These are phyloP conservation scores for Ctenomys sociabilis DNA, from an alignment of 2,113 vertebrate species.

Conservation along the genomic window DNA sequence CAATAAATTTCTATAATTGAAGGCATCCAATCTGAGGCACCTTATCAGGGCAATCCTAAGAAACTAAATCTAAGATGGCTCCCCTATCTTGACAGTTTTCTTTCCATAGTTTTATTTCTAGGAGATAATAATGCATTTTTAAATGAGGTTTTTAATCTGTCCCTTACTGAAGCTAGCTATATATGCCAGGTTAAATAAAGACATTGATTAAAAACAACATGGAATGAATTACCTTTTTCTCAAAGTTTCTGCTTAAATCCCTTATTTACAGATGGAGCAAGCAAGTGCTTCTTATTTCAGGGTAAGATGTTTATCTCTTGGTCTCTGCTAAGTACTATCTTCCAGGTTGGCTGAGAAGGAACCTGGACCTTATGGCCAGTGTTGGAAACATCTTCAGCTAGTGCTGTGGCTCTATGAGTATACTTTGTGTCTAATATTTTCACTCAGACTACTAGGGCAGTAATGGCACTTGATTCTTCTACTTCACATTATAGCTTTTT, in stretches of 20 bases:
- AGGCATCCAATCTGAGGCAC: background rate
- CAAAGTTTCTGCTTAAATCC: slow-evolving; percentile 14
- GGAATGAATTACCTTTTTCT: background rate
- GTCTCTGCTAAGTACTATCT: background rate
- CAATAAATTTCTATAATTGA: background rate
- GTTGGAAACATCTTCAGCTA: background rate
- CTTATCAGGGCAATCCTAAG: background rate
- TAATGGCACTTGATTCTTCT: background rate
- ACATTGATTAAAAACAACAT: background rate
- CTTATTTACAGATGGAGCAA: background rate
- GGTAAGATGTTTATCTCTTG: background rate
- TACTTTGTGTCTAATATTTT: background rate
- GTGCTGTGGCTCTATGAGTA: rapidly evolving
- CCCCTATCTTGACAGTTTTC: background rate
- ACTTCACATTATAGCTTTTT: background rate
- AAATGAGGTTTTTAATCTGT: background rate
- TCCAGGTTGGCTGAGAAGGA: background rate
- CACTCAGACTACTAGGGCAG: background rate
- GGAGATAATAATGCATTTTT: slow-evolving; percentile 28
- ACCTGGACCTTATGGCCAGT: background rate
- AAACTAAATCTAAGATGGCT: background rate
- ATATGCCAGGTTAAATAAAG: slow-evolving; percentile 45
- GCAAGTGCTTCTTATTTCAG: background rate
- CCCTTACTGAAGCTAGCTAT: slow-evolving; percentile 26
- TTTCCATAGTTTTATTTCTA: rapidly evolving